phyloP scores from a whole-genome alignment of 2,888 invertebrate genomes.

The Cybosia mesomella region DNA sequence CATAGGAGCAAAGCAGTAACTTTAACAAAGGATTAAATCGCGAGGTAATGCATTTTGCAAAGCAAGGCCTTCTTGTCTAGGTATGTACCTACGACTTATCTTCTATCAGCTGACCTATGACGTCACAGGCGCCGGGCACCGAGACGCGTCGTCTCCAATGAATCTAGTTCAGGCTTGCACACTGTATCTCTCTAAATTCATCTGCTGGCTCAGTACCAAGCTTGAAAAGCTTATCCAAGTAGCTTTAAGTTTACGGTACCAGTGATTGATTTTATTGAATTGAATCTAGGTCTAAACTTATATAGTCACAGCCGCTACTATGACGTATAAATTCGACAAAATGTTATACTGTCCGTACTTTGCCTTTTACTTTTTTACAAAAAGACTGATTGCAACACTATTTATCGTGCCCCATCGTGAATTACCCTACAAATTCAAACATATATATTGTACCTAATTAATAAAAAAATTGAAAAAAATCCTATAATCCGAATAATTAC shows the following conservation, averaged over 20 bases:
- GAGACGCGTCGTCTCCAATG: conserved; percentile 41
- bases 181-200: conserved; percentile 16
- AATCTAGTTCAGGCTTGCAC: conserved; percentile 37
- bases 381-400: too few species aligned
- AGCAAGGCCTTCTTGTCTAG: neutral
- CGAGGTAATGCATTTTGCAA: neutral
- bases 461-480: too few species aligned
- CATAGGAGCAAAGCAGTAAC: neutral
- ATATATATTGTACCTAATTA: too few species aligned
- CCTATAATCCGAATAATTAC: too few species aligned
- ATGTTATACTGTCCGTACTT: too few species aligned
- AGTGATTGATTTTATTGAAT: neutral
- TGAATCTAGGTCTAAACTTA: too few species aligned
- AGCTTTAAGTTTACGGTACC: neutral
- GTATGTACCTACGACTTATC: neutral
- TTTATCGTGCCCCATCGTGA: too few species aligned
- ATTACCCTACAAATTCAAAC: too few species aligned
- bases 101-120: conserved; percentile 25
- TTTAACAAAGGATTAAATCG: neutral
- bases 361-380: too few species aligned
- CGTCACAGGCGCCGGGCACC: conserved; percentile 49
- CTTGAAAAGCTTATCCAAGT: conserved; percentile 8
- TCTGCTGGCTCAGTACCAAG: conserved; percentile 21
- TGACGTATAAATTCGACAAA: too few species aligned
- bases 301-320: too few species aligned